These are phyloP conservation scores for Isurus oxyrinchus DNA, from an alignment of 2,113 vertebrate genomes.

Conservation along the genomic window DNA sequence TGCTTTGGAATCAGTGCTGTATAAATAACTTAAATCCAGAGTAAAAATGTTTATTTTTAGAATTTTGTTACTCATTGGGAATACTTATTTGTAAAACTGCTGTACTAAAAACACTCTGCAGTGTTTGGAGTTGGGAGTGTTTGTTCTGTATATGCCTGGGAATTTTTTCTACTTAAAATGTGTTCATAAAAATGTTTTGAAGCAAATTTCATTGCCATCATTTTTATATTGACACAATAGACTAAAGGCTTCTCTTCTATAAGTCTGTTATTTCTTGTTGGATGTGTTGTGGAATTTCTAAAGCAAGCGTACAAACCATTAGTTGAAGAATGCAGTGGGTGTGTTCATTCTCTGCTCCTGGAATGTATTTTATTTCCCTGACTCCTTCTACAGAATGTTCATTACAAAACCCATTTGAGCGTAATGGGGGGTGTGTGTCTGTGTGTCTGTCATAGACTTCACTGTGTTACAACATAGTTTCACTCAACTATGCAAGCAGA, in stretches of 20 bases:
- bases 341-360: neutral
- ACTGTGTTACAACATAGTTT: neutral
- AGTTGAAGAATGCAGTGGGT: slow-evolving; percentile 8
- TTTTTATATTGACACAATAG: neutral
- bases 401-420: neutral
- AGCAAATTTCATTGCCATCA: neutral
- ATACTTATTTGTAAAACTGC: neutral
- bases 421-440: no score
- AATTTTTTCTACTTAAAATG: neutral
- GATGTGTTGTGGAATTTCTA: neutral
- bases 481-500: neutral
- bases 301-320: neutral
- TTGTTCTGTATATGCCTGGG: neutral
- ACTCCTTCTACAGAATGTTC: neutral
- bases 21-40: neutral
- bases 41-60: neutral
- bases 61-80: neutral
- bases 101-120: neutral
- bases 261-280: neutral
- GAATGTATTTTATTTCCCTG: neutral
- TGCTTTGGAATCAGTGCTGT: neutral
- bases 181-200: neutral
- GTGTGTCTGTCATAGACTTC: neutral
- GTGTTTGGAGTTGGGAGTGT: no score
- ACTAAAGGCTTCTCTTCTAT: neutral